Conservation (phyloP, 1,140 invertebrate genomes). For the Zaprionus ornatus region DNA sequence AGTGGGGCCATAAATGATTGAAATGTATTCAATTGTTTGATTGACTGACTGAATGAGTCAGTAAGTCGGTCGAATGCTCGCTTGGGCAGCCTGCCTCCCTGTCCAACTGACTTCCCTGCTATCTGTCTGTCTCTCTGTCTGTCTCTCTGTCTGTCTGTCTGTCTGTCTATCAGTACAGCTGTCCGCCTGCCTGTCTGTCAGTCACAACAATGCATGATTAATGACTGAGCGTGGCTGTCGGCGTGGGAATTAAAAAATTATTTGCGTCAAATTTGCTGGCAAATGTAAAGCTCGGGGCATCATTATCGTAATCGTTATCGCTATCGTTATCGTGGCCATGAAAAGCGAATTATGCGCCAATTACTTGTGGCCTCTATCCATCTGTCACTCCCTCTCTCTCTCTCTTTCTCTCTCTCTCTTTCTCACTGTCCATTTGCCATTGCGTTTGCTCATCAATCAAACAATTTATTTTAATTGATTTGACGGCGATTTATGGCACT, state of each 20-base stretch:
- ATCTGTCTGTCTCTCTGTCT: neutral
- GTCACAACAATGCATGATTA: constrained; percentile 74
- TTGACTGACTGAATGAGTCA: constrained; percentile 58
- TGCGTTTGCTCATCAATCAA: constrained; percentile 74
- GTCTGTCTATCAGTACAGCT: neutral
- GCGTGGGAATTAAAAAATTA: constrained; percentile 75
- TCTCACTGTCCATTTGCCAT: constrained; percentile 61
- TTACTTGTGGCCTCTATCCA: constrained; percentile 46
- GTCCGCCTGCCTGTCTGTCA: neutral
- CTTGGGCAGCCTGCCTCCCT: neutral
- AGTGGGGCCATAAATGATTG: constrained; percentile 61
- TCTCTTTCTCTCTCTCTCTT: neutral
- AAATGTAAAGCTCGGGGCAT: constrained; percentile 46
- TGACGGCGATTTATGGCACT: constrained; percentile 73
- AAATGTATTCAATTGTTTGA: constrained; percentile 81
- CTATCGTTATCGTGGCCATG: constrained; percentile 44
- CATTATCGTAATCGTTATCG: constrained; percentile 55
- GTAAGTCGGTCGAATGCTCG: constrained; percentile 30
- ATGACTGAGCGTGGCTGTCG: constrained; percentile 48
- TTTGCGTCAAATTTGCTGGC: constrained; percentile 48
- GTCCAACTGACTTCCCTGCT: neutral
- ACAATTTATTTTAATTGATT: constrained; percentile 80
- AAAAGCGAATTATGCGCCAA: constrained; percentile 68
- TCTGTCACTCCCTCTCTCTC: neutral
- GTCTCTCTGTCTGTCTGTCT: neutral